Percentiles rank a stretch among this genome's conserved stretches.
Conservation (phyloP, 2,113 vertebrate genomes). For the Dicentrarchus labrax region DNA sequence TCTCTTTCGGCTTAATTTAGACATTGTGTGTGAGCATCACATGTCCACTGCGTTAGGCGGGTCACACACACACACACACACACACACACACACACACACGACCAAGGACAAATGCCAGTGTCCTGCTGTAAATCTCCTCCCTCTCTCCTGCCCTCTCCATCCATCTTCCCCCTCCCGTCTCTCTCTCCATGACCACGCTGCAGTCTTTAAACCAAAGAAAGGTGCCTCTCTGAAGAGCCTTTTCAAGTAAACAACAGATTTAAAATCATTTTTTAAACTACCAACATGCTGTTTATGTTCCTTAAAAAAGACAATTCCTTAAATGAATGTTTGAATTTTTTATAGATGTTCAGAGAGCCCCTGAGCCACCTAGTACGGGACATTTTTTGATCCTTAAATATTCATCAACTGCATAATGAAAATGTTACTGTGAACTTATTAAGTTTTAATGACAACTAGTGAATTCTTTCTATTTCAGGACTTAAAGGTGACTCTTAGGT, state of each 20-base stretch:
- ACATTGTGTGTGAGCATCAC: constrained; percentile 62
- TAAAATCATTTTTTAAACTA: neutral
- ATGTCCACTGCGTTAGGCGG: constrained; percentile 66
- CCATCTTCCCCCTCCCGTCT: constrained; percentile 21
- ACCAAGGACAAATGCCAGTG: constrained; percentile 73
- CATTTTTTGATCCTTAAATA: constrained; percentile 27
- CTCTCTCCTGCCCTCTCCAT: constrained; percentile 30
- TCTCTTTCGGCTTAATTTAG: constrained; percentile 65
- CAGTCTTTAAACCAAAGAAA: constrained; percentile 49
- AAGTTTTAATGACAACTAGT: constrained; percentile 28
- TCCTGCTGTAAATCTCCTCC: constrained; percentile 66
- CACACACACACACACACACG: constrained; percentile 30
- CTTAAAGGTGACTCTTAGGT: neutral
- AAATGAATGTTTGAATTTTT: constrained; percentile 3
- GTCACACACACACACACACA: constrained; percentile 31
- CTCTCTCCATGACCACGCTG: constrained; percentile 41
- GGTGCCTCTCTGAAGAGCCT: neutral
- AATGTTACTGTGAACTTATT: constrained; percentile 16
- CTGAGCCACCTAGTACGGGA: neutral
- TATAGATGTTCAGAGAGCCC: neutral
- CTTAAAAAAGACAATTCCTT: neutral
- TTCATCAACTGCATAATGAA: constrained; percentile 33
- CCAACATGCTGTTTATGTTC: neutral
- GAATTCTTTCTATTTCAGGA: constrained; percentile 20
- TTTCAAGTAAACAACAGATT: neutral